A percentile compares a stretch with the other conserved stretches of the same genome.
phyloP scores from a whole-genome alignment of 1,140 invertebrate species.

The Lepidotrigona ventralis region DNA sequence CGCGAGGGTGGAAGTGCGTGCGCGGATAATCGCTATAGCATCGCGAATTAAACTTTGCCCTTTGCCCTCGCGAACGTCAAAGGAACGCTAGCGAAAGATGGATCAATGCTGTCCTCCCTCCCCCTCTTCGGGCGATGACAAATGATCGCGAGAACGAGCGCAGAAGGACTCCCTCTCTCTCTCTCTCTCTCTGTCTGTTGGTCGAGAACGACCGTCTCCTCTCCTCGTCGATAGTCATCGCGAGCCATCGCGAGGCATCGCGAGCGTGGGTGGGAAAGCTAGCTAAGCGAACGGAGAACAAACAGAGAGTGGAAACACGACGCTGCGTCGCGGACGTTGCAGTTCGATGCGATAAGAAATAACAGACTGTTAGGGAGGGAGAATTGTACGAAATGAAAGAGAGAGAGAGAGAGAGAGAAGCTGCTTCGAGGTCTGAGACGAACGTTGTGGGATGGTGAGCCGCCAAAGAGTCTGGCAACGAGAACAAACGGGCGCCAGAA shows the following conservation, averaged over 20 bases:
- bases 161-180: neutral
- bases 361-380: neutral
- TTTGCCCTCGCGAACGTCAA: neutral
- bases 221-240: neutral
- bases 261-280: neutral
- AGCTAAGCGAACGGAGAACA: neutral
- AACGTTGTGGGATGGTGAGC: slow-evolving; percentile 66
- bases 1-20: neutral
- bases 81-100: neutral
- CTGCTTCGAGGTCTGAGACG: neutral
- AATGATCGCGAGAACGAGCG: neutral
- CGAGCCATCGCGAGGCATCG: neutral
- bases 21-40: neutral
- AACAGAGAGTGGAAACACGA: neutral
- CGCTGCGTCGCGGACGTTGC: neutral
- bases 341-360: slow-evolving; percentile 14
- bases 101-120: neutral
- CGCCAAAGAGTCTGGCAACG: slow-evolving; percentile 76
- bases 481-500: slow-evolving; percentile 69
- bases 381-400: neutral
- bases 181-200: too few species aligned
- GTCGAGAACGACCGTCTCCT: neutral
- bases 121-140: neutral
- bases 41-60: slow-evolving; percentile 9
- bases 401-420: slow-evolving; percentile 43